These are phyloP conservation scores for Anolis sagrei DNA, from an alignment of 2,113 vertebrate genomes.

Conservation along the genomic window DNA sequence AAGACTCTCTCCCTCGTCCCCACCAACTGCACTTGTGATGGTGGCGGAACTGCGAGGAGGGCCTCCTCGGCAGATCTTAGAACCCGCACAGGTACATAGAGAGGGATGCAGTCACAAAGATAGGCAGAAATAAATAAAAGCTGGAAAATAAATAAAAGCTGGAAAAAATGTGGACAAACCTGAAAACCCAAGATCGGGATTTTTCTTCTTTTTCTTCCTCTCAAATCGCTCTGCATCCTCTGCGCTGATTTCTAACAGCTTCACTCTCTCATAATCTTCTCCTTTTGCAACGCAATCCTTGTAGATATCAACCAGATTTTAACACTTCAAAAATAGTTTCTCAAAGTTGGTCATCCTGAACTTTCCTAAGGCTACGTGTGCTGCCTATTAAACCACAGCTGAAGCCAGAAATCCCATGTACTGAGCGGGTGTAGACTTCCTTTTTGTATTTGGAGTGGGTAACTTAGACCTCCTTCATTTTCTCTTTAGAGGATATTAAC, in stretches of 20 bases:
- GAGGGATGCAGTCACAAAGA: too few relatives aligned
- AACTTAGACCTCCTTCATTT: conserved; percentile 37
- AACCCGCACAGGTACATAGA: too few relatives aligned
- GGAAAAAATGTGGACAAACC: conserved; percentile 69
- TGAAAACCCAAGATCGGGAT: conserved; percentile 95
- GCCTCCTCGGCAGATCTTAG: too few relatives aligned
- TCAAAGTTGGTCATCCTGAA: not conserved
- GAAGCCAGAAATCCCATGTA: not conserved
- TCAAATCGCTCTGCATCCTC: conserved; percentile 95
- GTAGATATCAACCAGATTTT: fast-evolving
- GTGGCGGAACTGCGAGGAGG: too few relatives aligned
- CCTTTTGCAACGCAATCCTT: conserved; percentile 90
- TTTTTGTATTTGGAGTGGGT: not conserved
- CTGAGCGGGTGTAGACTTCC: not conserved
- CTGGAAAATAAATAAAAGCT: too few relatives aligned
- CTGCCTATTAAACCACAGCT: not conserved
- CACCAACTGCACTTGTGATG: too few relatives aligned
- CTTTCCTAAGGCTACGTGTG: not conserved
- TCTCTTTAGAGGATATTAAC: conserved; percentile 7
- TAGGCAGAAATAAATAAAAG: too few relatives aligned
- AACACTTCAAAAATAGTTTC: fast-evolving
- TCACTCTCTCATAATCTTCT: conserved; percentile 91
- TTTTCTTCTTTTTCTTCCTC: conserved; percentile 92
- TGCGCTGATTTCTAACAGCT: conserved; percentile 92
- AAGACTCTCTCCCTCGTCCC: too few relatives aligned